Base-by-base conservation (phyloP, 2,888 invertebrate species). In the Hypselothyrea guttata region DNA sequence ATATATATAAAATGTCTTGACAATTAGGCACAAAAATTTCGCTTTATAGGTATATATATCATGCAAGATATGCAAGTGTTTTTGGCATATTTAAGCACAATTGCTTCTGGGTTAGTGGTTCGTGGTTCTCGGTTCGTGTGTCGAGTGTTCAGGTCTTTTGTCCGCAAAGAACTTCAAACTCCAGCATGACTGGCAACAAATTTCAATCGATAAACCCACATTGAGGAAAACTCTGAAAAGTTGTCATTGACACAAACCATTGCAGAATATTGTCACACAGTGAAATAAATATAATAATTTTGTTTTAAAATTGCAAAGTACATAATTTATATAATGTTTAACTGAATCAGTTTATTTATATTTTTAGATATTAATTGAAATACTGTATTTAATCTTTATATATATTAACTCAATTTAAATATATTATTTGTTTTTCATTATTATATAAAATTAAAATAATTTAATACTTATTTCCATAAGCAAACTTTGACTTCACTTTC, bases 11-110 rank as follows among this genome's bases (percentile, higher is more conserved):
- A 52, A 12, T 30, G 15, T 34, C 45, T 82, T 61, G 66, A n/a
- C 76, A 76, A 83, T 76, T 76, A 84, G 66, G 60, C 66, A 79
- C 70, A 63, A 65, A 72, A 76, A 63, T 45, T 44, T 41, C 28
- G 1, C 1, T 7, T 28, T 9, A 7, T 1, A 5, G 1, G 7
- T 7, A 28, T 1, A n/a, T 11, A 9, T 16, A n/a, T n/a, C 37
- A 9, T 5, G 8, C 9, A 8, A 4, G 7, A 16, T 16, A 37
- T 37, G 15, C 13, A 12, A 15, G 16, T 37, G 18, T 41, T 33
- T 45, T 30, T 30, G 34, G n/a, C 7, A 15, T 8, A n/a, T 46
- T n/a, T n/a, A 2, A 38, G 16, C 12, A 18, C 27, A 33, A 8
- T 12, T 18, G 13, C 49, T 55, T 66, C 30, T 69, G 56, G 69